Base-by-base conservation (phyloP, 2,888 invertebrate genomes). In the Ichneumoninae sp. region DNA sequence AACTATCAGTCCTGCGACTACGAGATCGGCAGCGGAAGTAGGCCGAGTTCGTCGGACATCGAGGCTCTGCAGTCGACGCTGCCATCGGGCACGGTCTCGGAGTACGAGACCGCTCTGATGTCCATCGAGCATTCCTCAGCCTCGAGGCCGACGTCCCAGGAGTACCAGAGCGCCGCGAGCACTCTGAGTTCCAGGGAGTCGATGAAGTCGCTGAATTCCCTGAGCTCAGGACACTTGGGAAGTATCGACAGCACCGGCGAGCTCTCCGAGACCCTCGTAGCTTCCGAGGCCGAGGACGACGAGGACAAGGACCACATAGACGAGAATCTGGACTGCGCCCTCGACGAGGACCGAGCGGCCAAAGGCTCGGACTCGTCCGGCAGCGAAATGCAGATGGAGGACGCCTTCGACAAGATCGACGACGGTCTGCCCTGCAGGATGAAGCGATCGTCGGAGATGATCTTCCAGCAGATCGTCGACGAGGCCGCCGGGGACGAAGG, bases 371-470 rank as follows among this genome's bases (percentile, higher is more conserved):
- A 90, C 44, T 89, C 91, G 0, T 89, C 91, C 0, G 88, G 87
- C 1, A 90, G 90, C 33, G 90, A 91, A 8, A 88, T 90, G 65
- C 89, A 88, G 0, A 74, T 89, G n/a, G 90, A 90, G 33, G 91
- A 91, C 13, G 79, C 86, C 47, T 92, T 93, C 60, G 94, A 94
- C 69, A 94, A 94, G 19, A 95, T 96, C 88, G 95, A 95, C 75
- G 94, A 90, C 16, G 91, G 92, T 26, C 83, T 91, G 66, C 92
- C 93, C 40, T 96, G 96, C 10, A 94, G 94, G 91, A 98, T 98
- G 98, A 98, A 98, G 92, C 95, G 98, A 83, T 98, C 98, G 0
- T 97, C 97, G 89, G 98, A 98, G 94, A 98, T 98, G 98, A 96
- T 97, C 83, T 98, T 98, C 92, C 96, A 96, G 89, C 97, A 97